Evolutionary conservation across 2,113 vertebrate genomes (phyloP).

Genomic region (Todiramphus chloris): DNA sequence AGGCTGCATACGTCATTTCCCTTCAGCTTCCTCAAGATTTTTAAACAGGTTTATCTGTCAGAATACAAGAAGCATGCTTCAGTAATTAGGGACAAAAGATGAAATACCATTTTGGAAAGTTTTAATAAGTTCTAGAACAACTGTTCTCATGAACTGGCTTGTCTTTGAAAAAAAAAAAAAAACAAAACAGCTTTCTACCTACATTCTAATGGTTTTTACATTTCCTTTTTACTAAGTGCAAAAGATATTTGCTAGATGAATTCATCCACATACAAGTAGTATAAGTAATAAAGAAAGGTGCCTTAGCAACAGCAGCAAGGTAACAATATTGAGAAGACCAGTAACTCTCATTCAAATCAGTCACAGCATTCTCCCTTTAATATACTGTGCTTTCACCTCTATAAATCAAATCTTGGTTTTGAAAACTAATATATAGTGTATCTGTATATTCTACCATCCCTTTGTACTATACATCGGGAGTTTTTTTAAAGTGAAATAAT

Average conservation of each 20-base stretch:
- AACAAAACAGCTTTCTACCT: constrained; percentile 29
- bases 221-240: constrained; percentile 46
- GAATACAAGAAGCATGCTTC: neutral
- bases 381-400: neutral
- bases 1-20: constrained; percentile 14
- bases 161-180: neutral
- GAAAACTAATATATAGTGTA: neutral
- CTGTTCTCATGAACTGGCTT: constrained; percentile 56
- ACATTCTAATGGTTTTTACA: constrained; percentile 18
- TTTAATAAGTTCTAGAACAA: constrained; percentile 65
- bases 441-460: neutral
- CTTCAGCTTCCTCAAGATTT: constrained; percentile 54
- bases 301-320: constrained; percentile 50
- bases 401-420: neutral
- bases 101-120: constrained; percentile 65
- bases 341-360: constrained; percentile 25
- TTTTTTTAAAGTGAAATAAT: neutral
- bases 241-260: constrained; percentile 38
- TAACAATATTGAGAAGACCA: neutral
- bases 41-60: constrained; percentile 65
- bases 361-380: neutral
- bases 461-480: neutral
- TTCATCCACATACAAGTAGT: constrained; percentile 14
- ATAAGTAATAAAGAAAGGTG: constrained; percentile 34
- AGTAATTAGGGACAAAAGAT: constrained; percentile 67